Evolutionary conservation across 2,797 vertebrate species (phyloP).

Genomic region (Siniperca undulata): DNA sequence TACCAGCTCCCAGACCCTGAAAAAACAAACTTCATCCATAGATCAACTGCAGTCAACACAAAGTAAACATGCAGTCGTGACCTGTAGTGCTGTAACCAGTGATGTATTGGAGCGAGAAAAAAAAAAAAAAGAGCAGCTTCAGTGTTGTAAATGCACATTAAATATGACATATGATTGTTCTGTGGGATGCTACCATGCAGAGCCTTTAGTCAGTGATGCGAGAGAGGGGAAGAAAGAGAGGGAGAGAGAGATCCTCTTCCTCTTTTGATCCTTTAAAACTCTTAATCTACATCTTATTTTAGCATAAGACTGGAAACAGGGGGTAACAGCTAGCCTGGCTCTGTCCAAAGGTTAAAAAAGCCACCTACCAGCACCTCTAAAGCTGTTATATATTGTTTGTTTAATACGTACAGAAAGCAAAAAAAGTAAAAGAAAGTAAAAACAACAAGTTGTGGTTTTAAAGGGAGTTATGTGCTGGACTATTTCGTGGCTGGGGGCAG

Average conservation of each 20-base stretch:
- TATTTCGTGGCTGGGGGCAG: fast-evolving
- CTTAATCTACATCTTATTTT: not conserved
- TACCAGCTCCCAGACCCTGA: slow-evolving; percentile 20
- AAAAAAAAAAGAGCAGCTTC: not conserved
- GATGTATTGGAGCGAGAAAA: not conserved
- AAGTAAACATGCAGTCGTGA: slow-evolving; percentile 41
- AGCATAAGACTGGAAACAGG: not conserved
- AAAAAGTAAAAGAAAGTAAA: too few species aligned
- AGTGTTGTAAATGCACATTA: not conserved
- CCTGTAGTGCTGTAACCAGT: not conserved
- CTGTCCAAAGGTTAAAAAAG: not conserved
- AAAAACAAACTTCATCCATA: slow-evolving; percentile 47
- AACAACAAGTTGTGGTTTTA: not conserved
- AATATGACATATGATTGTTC: not conserved
- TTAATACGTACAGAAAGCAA: not conserved
- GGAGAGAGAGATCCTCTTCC: not conserved
- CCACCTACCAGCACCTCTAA: not conserved
- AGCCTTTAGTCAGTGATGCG: not conserved
- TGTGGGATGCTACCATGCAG: not conserved
- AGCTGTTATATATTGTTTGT: not conserved
- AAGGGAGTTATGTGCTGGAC: not conserved
- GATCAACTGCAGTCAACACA: slow-evolving; percentile 27
- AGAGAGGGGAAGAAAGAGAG: not conserved
- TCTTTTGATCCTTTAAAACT: slow-evolving; percentile 1
- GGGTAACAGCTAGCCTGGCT: not conserved